phyloP scores from a whole-genome alignment of 2,888 invertebrate species.

The Drosophila vallismaia region DNA sequence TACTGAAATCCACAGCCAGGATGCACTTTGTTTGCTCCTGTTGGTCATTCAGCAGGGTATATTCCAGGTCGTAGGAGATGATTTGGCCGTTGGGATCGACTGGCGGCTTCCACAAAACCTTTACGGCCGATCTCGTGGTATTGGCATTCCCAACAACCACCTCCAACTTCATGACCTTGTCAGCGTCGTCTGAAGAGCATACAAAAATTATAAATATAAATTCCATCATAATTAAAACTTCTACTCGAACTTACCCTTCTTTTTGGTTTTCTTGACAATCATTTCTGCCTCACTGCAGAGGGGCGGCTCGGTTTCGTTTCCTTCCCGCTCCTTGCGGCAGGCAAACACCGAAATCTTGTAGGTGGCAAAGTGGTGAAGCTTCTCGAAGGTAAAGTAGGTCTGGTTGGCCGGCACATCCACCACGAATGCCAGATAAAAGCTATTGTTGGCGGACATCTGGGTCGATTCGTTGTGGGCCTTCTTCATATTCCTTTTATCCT shows the following conservation, averaged over 20 bases:
- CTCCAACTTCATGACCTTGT: conserved; percentile 86
- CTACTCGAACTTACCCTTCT: conserved; percentile 76
- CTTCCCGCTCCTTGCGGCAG: conserved; percentile 86
- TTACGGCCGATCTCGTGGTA: conserved; percentile 86
- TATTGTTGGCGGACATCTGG: conserved; percentile 51
- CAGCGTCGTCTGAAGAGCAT: conserved; percentile 86
- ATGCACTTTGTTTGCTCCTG: conserved; percentile 89
- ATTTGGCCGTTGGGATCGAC: conserved; percentile 93
- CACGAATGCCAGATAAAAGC: conserved; percentile 60
- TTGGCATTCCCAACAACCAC: conserved; percentile 80
- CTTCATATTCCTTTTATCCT: background rate
- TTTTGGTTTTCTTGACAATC: conserved; percentile 85
- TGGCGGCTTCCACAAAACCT: conserved; percentile 92
- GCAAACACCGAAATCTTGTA: conserved; percentile 91
- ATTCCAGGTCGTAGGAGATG: conserved; percentile 92
- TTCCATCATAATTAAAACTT: too few relatives aligned
- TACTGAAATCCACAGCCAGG: conserved; percentile 86
- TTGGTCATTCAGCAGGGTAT: conserved; percentile 86
- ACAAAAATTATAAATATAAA: too few relatives aligned
- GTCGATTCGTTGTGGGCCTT: conserved; percentile 68
- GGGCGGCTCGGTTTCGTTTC: conserved; percentile 8
- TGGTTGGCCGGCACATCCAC: conserved; percentile 71
- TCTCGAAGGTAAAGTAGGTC: conserved; percentile 85
- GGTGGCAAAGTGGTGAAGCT: conserved; percentile 90
- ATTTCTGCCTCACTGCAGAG: conserved; percentile 86